Base-by-base conservation (phyloP, 1,140 invertebrate species). In the Oryctes rhinoceros region DNA sequence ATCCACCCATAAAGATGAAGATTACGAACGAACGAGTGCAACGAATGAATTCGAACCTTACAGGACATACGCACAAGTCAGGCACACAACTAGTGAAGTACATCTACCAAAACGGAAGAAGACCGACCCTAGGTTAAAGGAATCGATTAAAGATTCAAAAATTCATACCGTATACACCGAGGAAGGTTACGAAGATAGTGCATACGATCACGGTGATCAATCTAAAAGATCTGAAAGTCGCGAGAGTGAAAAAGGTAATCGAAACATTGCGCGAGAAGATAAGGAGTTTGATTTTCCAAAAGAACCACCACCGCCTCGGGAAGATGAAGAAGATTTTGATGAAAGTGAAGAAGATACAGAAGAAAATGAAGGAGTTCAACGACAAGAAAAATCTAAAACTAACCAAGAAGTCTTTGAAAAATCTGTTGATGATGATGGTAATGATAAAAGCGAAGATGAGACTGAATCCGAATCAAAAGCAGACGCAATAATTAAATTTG, bases 131-230 rank as follows among this genome's bases (percentile, higher is more conserved):
- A 80, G 65, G 7, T 67, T 67, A 44, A 88, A 90, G 62, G 91
- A 94, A 88, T 90, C 93, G 3, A 90, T 94, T 0, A 92, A 91
- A 74, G 92, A 93, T 82, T 90, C 90, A n/a, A 94, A 93, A 88
- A 89, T 91, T 3, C 93, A 94, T 84, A 93, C 91, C 1, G 90
- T 94, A 6, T 95, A 94, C 83, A 92, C 92, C 4, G 94, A 95
- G 87, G 93, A 95, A 89, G 94, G 94, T 0, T 94, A 94, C 81
- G 93, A 94, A 87, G 94, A 95, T 86, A 89, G 91, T 0, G 93
- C 91, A 6, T 95, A 95, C 83, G 93, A 95, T 85, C 94, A 95
- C 83, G 93, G 90, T 11, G 93, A 92, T 44, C 92, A 92, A 85
- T 89, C 92, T 75, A 92, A 93, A 83, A 90, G 93, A 81, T 93